Percentiles rank a stretch among this genome's conserved stretches.
phyloP scores from a whole-genome alignment of 2,113 vertebrate genomes.

The Amphilophus citrinellus region DNA sequence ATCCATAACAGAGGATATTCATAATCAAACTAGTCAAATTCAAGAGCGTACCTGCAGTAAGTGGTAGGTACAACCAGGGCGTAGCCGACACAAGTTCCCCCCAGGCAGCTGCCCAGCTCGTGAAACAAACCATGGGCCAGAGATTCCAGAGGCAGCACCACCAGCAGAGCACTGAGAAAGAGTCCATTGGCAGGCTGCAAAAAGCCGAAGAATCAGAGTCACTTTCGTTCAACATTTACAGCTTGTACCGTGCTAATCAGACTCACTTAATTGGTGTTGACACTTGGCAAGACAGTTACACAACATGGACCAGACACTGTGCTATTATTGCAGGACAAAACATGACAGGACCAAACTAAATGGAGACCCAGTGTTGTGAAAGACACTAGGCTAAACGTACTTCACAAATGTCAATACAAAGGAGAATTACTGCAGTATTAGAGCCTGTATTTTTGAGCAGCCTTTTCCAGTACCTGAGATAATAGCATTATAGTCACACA shows the following conservation, averaged over 20 bases:
- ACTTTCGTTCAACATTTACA: constrained; percentile 42
- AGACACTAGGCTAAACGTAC: constrained; percentile 30
- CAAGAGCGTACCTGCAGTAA: constrained; percentile 89
- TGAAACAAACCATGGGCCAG: constrained; percentile 93
- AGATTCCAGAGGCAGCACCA: constrained; percentile 94
- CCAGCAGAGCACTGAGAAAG: constrained; percentile 93
- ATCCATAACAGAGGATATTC: neutral
- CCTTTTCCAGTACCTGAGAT: neutral
- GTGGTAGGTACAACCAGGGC: constrained; percentile 94
- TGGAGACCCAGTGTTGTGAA: constrained; percentile 20
- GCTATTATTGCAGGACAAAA: constrained; percentile 51
- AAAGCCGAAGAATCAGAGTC: constrained; percentile 44
- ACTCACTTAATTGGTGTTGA: constrained; percentile 55
- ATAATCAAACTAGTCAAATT: neutral
- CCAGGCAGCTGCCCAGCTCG: constrained; percentile 93
- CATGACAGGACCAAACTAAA: constrained; percentile 48
- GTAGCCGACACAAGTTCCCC: constrained; percentile 95
- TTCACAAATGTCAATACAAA: constrained; percentile 24
- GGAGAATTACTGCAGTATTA: neutral
- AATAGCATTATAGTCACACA: neutral
- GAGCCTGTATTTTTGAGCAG: neutral
- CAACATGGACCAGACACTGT: constrained; percentile 36
- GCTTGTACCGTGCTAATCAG: constrained; percentile 27
- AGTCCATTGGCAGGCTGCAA: constrained; percentile 87
- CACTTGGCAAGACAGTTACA: constrained; percentile 47